Conservation (phyloP, 2,888 invertebrate genomes). For the Pammene fasciana region DNA sequence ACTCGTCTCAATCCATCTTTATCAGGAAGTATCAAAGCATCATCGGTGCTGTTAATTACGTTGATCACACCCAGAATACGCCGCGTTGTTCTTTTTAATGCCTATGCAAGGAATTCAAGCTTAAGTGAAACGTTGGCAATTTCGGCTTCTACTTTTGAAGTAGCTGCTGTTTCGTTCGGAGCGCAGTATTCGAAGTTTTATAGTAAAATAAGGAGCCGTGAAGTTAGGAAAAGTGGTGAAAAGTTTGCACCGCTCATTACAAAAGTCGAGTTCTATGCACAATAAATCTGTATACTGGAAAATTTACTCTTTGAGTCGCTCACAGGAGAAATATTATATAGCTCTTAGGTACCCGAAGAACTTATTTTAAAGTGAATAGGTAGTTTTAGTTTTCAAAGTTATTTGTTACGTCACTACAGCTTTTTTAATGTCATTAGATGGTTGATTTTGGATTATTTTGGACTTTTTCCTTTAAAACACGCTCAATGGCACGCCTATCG, state of each 20-base stretch:
- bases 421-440: too few species aligned
- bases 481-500: slow-evolving; percentile 44
- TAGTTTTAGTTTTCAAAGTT: too few species aligned
- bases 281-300: slow-evolving; percentile 3
- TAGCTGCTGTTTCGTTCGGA: not conserved
- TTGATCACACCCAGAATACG: not conserved
- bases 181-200: not conserved
- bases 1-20: not conserved
- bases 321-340: not conserved
- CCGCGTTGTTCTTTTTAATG: not conserved
- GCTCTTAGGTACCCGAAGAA: not conserved
- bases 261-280: slow-evolving; percentile 12
- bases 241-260: slow-evolving; percentile 15
- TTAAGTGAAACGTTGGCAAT: not conserved
- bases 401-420: too few species aligned
- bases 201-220: slow-evolving; percentile 11
- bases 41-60: not conserved
- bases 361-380: not conserved
- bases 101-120: not conserved
- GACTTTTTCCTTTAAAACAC: slow-evolving; percentile 16
- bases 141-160: slow-evolving; percentile 5
- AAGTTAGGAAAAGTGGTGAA: slow-evolving; percentile 13
- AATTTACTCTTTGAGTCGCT: not conserved
- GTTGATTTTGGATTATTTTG: too few species aligned
- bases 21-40: not conserved